phyloP scores from a whole-genome alignment of 1,140 invertebrate species.

The Condylostylus longicornis region DNA sequence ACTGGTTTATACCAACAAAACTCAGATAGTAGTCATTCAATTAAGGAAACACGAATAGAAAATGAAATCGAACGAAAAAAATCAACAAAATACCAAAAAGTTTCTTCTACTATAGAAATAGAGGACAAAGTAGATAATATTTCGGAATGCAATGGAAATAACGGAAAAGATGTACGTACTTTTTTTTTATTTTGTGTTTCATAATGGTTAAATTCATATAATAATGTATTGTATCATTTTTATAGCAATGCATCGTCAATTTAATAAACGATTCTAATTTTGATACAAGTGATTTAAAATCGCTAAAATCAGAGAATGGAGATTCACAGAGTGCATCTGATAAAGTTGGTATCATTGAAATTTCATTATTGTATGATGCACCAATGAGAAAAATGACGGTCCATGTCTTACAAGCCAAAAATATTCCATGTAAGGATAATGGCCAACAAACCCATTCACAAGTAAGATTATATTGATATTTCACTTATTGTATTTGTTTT shows the following conservation, averaged over 20 bases:
- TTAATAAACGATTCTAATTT: conserved; percentile 32
- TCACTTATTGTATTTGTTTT: conserved; percentile 4
- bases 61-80: too few species aligned
- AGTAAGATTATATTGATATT: conserved; percentile 28
- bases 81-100: too few species aligned
- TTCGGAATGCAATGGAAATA: too few species aligned
- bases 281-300: conserved; percentile 32
- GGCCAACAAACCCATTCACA: conserved; percentile 65
- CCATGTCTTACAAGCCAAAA: conserved; percentile 71
- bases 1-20: too few species aligned
- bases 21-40: too few species aligned
- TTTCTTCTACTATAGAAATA: too few species aligned
- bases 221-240: background rate
- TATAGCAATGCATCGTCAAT: conserved; percentile 13
- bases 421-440: conserved; percentile 57
- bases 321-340: conserved; percentile 12
- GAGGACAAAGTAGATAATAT: too few species aligned
- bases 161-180: too few species aligned
- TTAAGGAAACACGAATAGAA: too few species aligned
- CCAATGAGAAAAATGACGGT: conserved; percentile 78
- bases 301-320: conserved; percentile 27
- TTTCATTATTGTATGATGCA: conserved; percentile 76
- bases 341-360: conserved; percentile 55
- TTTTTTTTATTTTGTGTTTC: background rate
- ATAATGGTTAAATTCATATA: conserved; percentile 3